A percentile compares a stretch with the other conserved stretches of the same genome.
Evolutionary conservation across 2,113 vertebrate genomes (phyloP).

Genomic region (Hippocampus mohnikei): DNA sequence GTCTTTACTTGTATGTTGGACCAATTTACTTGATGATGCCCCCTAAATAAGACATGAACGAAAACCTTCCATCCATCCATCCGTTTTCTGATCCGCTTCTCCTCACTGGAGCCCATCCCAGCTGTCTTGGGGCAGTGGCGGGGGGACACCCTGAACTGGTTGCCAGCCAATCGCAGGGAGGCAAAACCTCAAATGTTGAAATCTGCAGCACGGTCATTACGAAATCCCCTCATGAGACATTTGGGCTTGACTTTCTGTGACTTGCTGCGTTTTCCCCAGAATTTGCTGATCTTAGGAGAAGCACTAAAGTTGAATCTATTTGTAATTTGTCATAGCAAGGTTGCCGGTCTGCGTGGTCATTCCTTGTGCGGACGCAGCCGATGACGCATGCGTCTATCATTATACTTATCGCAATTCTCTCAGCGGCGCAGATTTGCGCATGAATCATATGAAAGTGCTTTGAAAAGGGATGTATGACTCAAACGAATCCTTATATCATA

Average conservation of each 20-base stretch:
- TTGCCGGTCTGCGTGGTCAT: conserved; percentile 25
- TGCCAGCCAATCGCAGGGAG: too few relatives aligned
- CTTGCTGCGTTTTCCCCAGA: conserved; percentile 7
- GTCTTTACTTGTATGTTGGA: too few relatives aligned
- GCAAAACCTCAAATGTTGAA: too few relatives aligned
- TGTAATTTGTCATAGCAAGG: conserved; percentile 43
- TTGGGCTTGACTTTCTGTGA: background rate
- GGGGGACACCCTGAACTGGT: too few relatives aligned
- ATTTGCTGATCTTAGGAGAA: conserved; percentile 8
- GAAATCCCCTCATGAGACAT: background rate
- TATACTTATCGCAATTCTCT: background rate
- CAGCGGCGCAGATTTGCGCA: background rate
- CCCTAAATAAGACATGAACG: too few relatives aligned
- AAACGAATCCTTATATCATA: background rate
- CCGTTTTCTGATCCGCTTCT: too few relatives aligned
- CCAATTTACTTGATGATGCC: too few relatives aligned
- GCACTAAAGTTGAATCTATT: conserved; percentile 10
- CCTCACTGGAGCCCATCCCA: too few relatives aligned
- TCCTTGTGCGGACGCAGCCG: background rate
- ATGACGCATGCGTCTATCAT: background rate
- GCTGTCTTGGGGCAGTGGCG: too few relatives aligned
- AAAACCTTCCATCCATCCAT: too few relatives aligned
- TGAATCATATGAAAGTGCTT: background rate
- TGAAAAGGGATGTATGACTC: background rate
- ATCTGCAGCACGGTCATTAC: too few relatives aligned